Evolutionary conservation across 1,140 invertebrate species (phyloP).

Genomic region (Elymnias hypermnestra): DNA sequence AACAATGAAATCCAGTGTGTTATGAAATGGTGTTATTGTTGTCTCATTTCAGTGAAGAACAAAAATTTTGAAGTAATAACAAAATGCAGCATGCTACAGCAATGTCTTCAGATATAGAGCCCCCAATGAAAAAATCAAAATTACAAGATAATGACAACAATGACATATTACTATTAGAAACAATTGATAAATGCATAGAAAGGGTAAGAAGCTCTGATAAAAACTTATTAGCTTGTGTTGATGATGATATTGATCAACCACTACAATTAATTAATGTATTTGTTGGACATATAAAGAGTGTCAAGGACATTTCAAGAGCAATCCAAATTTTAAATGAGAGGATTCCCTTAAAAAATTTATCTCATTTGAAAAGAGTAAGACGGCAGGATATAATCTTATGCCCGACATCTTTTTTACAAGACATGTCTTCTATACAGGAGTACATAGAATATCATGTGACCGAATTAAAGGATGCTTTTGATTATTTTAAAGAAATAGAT

Average conservation of each 20-base stretch:
- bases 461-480: constrained; percentile 71
- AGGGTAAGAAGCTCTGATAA: constrained; percentile 31
- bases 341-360: constrained; percentile 77
- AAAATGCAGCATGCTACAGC: neutral
- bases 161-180: constrained; percentile 12
- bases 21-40: constrained; percentile 36
- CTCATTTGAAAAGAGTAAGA: constrained; percentile 86
- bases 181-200: constrained; percentile 35
- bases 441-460: constrained; percentile 71
- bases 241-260: constrained; percentile 66
- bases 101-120: constrained; percentile 30
- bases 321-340: constrained; percentile 77
- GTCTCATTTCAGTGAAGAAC: constrained; percentile 54
- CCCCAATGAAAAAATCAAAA: constrained; percentile 40
- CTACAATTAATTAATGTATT: constrained; percentile 77
- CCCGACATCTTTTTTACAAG: constrained; percentile 34
- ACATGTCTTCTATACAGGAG: constrained; percentile 62
- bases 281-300: constrained; percentile 77
- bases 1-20: constrained; percentile 10
- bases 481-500: constrained; percentile 73
- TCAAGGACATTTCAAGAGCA: constrained; percentile 79
- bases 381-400: constrained; percentile 79
- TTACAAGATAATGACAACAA: constrained; percentile 26
- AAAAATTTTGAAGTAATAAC: neutral
- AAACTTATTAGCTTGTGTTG: constrained; percentile 38